Percentiles rank a stretch among this genome's conserved stretches.
Evolutionary conservation across 1,140 invertebrate species (phyloP).

Genomic region (Asbolus verrucosus): DNA sequence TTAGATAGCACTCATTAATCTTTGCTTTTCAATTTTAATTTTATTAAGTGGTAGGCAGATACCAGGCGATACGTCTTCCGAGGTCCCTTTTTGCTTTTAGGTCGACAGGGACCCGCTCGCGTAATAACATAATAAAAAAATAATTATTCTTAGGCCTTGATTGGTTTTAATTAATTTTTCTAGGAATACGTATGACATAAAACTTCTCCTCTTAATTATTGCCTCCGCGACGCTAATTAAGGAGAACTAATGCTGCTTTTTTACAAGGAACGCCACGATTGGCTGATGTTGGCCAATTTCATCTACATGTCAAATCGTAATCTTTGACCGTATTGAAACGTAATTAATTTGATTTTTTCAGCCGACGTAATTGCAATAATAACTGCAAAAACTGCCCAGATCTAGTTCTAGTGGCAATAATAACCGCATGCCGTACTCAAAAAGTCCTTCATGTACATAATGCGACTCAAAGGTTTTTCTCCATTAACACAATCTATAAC

Average conservation of each 20-base stretch:
- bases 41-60: too few relatives aligned
- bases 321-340: conserved; percentile 29
- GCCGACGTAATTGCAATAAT: conserved; percentile 7
- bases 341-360: conserved; percentile 24
- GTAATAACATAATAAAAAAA: not conserved
- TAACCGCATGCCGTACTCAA: conserved; percentile 6
- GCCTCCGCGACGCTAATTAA: not conserved
- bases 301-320: conserved; percentile 26
- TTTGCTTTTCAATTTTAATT: too few relatives aligned
- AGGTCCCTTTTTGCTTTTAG: too few relatives aligned
- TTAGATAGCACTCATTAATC: too few relatives aligned
- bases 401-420: conserved; percentile 26
- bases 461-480: too few relatives aligned
- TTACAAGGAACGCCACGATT: conserved; percentile 18
- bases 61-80: too few relatives aligned
- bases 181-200: conserved; percentile 27
- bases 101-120: too few relatives aligned
- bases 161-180: conserved; percentile 17
- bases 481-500: too few relatives aligned
- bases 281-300: conserved; percentile 16
- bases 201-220: conserved; percentile 28
- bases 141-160: not conserved
- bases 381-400: conserved; percentile 23
- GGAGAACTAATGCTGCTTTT: conserved; percentile 15
- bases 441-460: conserved; percentile 13